Base-by-base conservation (phyloP, 2,113 vertebrate species). In the Carassius gibelio region DNA sequence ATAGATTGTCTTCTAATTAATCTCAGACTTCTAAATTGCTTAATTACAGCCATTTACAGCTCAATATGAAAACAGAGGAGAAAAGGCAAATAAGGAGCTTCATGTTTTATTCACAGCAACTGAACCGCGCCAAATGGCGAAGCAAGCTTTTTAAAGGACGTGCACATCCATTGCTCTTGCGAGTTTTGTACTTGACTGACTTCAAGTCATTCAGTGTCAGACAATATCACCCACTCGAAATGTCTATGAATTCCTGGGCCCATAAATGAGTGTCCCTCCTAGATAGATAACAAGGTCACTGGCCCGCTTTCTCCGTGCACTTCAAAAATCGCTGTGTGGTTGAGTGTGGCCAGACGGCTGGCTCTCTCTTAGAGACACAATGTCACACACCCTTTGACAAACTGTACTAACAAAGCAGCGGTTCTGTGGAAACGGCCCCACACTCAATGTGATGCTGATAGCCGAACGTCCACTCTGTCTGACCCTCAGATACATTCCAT, bases 1-100 rank as follows among this genome's bases (percentile, higher is more conserved):
- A 92, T 90, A 90, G 88, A 92, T 90, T 91, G 89, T 91, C 75
- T 80, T 82, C 90, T 94, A 94, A 94, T 91, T 92, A 93, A 93
- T 91, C 90, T 89, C 88, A 91, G 86, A 88, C 86, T 87, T 85
- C 87, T 92, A 93, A 93, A 94, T 94, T 94, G 86, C 89, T 93
- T 93, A 93, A 94, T 94, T 94, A 94, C 86, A 91, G 86, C 83
- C 90, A 86, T 90, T 89, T 88, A 88, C 38, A 9, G 87, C 85
- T 91, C 89, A 79, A 83, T 87, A 85, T 38, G 71, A 59, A 57
- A 88, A 90, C 88, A 87, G 87, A 87, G 26, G 68, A 59, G 62
- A 88, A 90, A 89, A 85, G 86, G 86, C 86, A 71, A 61, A 89
- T 86, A 87, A 89, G 85, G 88, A 86, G 80, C 89, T 61, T 81